Evolutionary conservation across 1,140 invertebrate genomes (phyloP).

Genomic region (Druon quercuslanigerum): DNA sequence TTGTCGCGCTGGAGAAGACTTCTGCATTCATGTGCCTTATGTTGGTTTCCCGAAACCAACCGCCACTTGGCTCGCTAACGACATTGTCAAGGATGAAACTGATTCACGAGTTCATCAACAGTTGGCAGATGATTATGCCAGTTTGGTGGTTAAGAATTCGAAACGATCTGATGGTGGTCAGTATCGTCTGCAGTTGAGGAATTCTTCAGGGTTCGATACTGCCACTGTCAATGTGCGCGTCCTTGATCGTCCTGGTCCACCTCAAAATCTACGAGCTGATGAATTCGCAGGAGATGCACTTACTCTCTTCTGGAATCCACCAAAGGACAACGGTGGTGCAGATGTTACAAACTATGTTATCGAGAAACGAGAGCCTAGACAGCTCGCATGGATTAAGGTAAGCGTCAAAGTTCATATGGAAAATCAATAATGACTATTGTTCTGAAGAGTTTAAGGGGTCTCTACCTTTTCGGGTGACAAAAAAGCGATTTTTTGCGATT

Average conservation of each 20-base stretch:
- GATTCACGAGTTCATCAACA: slow-evolving; percentile 89
- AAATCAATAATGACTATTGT: too few species aligned
- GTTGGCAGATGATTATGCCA: slow-evolving; percentile 90
- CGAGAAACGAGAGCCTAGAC: slow-evolving; percentile 92
- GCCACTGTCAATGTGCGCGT: slow-evolving; percentile 96
- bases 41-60: slow-evolving; percentile 96
- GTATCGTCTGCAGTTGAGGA: slow-evolving; percentile 94
- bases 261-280: slow-evolving; percentile 90
- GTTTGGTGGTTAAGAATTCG: slow-evolving; percentile 94
- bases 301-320: slow-evolving; percentile 96
- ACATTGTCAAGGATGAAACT: slow-evolving; percentile 84
- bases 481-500: too few species aligned
- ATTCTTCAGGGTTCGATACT: slow-evolving; percentile 95
- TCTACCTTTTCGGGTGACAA: too few species aligned
- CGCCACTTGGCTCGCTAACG: slow-evolving; percentile 93
- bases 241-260: slow-evolving; percentile 91
- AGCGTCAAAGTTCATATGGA: neutral
- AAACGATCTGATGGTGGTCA: slow-evolving; percentile 93
- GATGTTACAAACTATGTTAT: slow-evolving; percentile 97
- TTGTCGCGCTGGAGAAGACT: slow-evolving; percentile 97
- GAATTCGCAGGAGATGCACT: slow-evolving; percentile 97
- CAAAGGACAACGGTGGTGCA: slow-evolving; percentile 96
- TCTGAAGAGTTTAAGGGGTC: too few species aligned
- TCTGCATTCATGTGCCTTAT: slow-evolving; percentile 96
- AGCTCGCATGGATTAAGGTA: slow-evolving; percentile 90